phyloP scores from a whole-genome alignment of 1,140 invertebrate species.

The Caenorhabditis latens region DNA sequence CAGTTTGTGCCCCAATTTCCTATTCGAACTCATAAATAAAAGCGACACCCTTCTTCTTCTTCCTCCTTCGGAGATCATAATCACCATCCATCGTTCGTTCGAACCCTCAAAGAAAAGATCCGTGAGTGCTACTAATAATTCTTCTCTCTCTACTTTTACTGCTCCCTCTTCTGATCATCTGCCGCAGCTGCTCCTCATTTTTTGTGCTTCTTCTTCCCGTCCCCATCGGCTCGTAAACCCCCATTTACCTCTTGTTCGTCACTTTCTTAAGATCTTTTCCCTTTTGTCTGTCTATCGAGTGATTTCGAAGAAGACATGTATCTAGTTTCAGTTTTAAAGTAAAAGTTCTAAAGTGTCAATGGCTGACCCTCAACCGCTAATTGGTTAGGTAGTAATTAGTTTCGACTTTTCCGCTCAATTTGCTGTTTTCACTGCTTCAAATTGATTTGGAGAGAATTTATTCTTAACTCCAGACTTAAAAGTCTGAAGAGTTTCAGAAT shows the following conservation, averaged over 20 bases:
- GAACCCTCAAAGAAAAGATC: background rate
- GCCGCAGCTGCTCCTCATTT: constrained; percentile 51
- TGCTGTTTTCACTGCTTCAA: too few relatives aligned
- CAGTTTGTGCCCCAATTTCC: too few relatives aligned
- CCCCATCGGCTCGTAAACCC: constrained; percentile 30
- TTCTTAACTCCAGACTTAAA: too few relatives aligned
- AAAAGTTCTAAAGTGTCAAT: too few relatives aligned
- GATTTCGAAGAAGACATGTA: background rate
- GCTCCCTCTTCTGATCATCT: background rate
- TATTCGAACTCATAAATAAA: too few relatives aligned
- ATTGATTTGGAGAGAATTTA: too few relatives aligned
- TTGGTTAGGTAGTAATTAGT: background rate
- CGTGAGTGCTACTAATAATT: constrained; percentile 46
- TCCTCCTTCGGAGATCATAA: too few relatives aligned
- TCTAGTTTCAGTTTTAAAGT: constrained; percentile 18
- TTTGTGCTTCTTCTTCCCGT: background rate
- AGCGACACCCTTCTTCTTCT: too few relatives aligned
- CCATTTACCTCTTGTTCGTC: constrained; percentile 45
- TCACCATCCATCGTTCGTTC: too few relatives aligned
- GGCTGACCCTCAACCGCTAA: background rate
- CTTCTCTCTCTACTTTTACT: background rate
- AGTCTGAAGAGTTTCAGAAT: too few relatives aligned
- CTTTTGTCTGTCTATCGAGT: background rate
- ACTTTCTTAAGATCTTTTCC: background rate
- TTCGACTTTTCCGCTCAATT: too few relatives aligned